Evolutionary conservation across 53 echinoderm and acorn worm genomes (phyloP).

Genomic region (Pentamera pediparva): DNA sequence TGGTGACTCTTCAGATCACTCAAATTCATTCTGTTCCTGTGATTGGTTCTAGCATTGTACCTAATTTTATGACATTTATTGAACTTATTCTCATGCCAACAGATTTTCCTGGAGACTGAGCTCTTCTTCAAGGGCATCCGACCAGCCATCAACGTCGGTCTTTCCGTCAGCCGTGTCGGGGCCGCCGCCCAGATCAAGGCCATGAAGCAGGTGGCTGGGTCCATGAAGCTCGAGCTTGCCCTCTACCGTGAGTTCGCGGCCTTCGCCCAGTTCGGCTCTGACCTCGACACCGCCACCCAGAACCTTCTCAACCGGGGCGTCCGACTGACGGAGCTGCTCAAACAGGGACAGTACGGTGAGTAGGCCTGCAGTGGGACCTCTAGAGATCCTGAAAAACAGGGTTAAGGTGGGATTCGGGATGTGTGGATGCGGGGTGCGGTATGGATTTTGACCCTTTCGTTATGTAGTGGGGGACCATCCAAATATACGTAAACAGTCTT

Average conservation of each 20-base stretch:
- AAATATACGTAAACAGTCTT: no score
- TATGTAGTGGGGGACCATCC: no score
- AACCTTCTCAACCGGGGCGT: conserved; percentile 98
- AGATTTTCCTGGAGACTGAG: conserved; percentile 99
- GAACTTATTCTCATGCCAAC: neutral
- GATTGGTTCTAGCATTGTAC: no score
- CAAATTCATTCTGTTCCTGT: no score
- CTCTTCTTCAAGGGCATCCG: conserved; percentile 99
- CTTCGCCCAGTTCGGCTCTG: conserved; percentile 99
- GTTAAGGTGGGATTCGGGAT: no score
- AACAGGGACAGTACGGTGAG: conserved; percentile 99
- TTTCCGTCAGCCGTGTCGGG: conserved; percentile 99
- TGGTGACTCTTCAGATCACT: no score
- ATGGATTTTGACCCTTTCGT: no score
- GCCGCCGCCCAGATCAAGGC: conserved; percentile 98
- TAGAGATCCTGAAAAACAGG: no score
- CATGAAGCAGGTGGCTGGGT: conserved; percentile 99
- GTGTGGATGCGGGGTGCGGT: no score
- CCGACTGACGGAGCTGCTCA: conserved; percentile 92
- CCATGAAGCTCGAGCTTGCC: conserved; percentile 99
- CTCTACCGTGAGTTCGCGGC: conserved; percentile 99
- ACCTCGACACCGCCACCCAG: conserved; percentile 93
- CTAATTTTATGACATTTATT: no score
- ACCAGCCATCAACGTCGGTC: conserved; percentile 99
- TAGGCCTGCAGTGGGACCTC: neutral